Conservation (phyloP, 2,888 invertebrate genomes). For the Scaptodrosophila latifasciaeformis region DNA sequence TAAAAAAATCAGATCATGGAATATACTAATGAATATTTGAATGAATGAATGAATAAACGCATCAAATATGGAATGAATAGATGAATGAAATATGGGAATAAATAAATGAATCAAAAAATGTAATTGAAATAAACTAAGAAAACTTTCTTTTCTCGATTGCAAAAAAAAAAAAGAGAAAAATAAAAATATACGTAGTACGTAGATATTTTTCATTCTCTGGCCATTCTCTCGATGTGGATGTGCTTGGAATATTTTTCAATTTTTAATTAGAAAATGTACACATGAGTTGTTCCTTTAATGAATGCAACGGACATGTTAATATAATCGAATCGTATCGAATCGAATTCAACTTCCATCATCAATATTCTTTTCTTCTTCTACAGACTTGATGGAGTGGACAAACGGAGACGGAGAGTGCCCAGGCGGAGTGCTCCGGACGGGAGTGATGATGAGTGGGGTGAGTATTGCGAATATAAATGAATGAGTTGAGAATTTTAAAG, state of each 20-base stretch:
- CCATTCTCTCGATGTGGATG: conserved; percentile 24
- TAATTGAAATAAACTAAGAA: background rate
- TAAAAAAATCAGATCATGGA: background rate
- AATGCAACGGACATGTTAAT: conserved; percentile 60
- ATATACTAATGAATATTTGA: no score
- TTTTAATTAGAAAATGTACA: conserved; percentile 73
- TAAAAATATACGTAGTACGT: no score
- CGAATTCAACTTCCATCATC: background rate
- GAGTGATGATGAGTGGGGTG: no score
- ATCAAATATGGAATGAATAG: no score
- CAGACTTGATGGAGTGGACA: background rate
- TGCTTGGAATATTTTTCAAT: conserved; percentile 69
- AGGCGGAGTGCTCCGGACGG: background rate
- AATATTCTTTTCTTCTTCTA: background rate
- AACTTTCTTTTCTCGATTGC: no score
- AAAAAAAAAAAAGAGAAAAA: no score
- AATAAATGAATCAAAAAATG: background rate
- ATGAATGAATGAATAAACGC: no score
- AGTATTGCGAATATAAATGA: no score
- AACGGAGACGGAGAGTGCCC: background rate
- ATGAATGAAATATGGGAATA: no score
- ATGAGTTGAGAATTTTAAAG: no score
- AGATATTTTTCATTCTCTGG: background rate
- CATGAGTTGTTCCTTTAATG: conserved; percentile 69
- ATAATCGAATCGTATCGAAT: conserved; percentile 45